Evolutionary conservation across 1,140 invertebrate species (phyloP).

Genomic region (Agraylea sexmaculata): DNA sequence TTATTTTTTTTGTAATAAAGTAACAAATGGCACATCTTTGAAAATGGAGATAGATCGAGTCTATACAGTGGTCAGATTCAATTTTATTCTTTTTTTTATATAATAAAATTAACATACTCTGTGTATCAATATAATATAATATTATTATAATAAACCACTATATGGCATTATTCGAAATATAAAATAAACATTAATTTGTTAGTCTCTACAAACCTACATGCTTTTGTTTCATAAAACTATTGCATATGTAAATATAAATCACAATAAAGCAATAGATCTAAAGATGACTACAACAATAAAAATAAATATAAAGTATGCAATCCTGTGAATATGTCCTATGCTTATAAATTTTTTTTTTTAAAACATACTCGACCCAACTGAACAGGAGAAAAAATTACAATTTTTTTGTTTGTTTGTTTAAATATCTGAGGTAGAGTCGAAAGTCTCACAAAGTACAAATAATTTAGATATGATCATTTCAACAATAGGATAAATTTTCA

Average conservation of each 20-base stretch:
- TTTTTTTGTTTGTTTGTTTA: too few species aligned
- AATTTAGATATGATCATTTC: too few species aligned
- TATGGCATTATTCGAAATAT: conserved; percentile 38
- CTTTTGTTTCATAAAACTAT: conserved; percentile 40
- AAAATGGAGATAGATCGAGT: conserved; percentile 6
- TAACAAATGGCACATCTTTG: conserved; percentile 6
- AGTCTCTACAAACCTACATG: conserved; percentile 38
- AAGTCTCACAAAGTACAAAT: too few species aligned
- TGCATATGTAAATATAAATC: conserved; percentile 44
- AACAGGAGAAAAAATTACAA: too few species aligned
- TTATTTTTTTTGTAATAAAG: not conserved
- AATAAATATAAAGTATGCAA: conserved; percentile 11
- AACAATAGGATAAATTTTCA: too few species aligned
- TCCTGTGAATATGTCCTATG: too few species aligned
- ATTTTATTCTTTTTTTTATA: conserved; percentile 27
- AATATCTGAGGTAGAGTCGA: too few species aligned
- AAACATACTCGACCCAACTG: too few species aligned
- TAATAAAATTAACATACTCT: conserved; percentile 45
- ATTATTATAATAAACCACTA: conserved; percentile 43
- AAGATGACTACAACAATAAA: conserved; percentile 41
- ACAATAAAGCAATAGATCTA: conserved; percentile 45
- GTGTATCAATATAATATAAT: conserved; percentile 39
- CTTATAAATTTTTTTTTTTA: too few species aligned
- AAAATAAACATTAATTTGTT: conserved; percentile 36
- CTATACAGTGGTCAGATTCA: conserved; percentile 20